phyloP scores from a whole-genome alignment of 2,113 vertebrate genomes.

The Mesembrinibis cayennensis region DNA sequence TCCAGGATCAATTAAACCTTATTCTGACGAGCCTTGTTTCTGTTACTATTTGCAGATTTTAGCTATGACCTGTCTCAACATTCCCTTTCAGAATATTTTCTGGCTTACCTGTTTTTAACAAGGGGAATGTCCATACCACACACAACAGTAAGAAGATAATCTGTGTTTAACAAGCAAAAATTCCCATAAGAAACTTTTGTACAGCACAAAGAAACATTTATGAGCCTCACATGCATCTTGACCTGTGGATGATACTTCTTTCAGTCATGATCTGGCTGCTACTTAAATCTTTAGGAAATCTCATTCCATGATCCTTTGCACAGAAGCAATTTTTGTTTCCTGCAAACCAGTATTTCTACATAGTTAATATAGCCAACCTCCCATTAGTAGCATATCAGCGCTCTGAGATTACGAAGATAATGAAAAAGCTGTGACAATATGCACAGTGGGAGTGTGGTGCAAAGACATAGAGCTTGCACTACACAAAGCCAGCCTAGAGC shows the following conservation, averaged over 20 bases:
- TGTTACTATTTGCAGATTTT: neutral
- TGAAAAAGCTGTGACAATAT: neutral
- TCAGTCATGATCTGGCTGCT: neutral
- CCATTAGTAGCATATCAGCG: fast-evolving
- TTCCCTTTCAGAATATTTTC: neutral
- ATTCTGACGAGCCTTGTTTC: neutral
- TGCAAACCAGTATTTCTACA: neutral
- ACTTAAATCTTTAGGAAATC: neutral
- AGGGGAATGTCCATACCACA: neutral
- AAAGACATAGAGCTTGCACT: neutral
- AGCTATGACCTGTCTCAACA: neutral
- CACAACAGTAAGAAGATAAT: neutral
- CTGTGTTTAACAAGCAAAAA: neutral
- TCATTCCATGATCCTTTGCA: neutral
- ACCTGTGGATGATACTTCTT: neutral
- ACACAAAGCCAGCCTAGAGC: neutral
- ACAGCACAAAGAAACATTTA: neutral
- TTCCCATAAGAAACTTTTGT: neutral
- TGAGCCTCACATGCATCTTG: neutral
- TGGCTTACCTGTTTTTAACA: neutral
- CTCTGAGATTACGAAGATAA: neutral
- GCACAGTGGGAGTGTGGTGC: neutral
- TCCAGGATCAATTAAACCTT: neutral
- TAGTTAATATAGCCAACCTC: neutral
- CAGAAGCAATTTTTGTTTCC: neutral